Evolutionary conservation across 2,113 vertebrate genomes (phyloP).

Genomic region (Pungitius pungitius): DNA sequence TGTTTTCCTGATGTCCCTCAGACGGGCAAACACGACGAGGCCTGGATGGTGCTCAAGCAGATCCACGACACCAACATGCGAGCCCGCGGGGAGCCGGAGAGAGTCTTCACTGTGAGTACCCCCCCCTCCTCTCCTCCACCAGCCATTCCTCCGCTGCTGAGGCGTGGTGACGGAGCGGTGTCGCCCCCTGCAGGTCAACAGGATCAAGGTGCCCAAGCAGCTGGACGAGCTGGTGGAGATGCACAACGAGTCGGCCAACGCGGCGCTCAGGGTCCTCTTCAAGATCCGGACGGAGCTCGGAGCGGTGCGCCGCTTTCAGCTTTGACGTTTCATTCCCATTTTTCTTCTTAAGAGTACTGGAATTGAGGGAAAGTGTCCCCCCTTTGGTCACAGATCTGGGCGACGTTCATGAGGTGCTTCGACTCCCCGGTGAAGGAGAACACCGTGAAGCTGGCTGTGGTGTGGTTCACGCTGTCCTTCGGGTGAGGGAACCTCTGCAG

Average conservation of each 20-base stretch:
- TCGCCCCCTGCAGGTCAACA: constrained; percentile 88
- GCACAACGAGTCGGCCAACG: constrained; percentile 88
- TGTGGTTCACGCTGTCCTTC: constrained; percentile 97
- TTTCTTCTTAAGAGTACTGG: not conserved
- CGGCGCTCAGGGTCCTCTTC: constrained; percentile 86
- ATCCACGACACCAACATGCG: constrained; percentile 99
- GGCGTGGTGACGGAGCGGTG: constrained; percentile 34
- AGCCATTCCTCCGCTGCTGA: not conserved
- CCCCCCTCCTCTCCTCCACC: not conserved
- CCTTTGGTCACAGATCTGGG: constrained; percentile 85
- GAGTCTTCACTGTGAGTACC: constrained; percentile 96
- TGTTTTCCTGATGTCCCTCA: constrained; percentile 67
- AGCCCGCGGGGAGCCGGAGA: constrained; percentile 95
- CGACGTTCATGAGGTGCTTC: constrained; percentile 94
- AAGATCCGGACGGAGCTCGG: constrained; percentile 89
- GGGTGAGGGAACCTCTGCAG: constrained; percentile 83
- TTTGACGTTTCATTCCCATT: not conserved
- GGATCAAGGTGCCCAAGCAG: constrained; percentile 95
- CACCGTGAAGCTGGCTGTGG: constrained; percentile 89
- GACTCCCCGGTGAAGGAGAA: constrained; percentile 92
- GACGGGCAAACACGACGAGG: constrained; percentile 97
- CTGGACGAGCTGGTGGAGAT: constrained; percentile 98
- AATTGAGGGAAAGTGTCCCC: not conserved
- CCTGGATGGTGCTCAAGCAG: constrained; percentile 99
- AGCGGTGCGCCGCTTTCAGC: constrained; percentile 79